Evolutionary conservation across 2,888 invertebrate species (phyloP).

Genomic region (Polydesmus complanatus): DNA sequence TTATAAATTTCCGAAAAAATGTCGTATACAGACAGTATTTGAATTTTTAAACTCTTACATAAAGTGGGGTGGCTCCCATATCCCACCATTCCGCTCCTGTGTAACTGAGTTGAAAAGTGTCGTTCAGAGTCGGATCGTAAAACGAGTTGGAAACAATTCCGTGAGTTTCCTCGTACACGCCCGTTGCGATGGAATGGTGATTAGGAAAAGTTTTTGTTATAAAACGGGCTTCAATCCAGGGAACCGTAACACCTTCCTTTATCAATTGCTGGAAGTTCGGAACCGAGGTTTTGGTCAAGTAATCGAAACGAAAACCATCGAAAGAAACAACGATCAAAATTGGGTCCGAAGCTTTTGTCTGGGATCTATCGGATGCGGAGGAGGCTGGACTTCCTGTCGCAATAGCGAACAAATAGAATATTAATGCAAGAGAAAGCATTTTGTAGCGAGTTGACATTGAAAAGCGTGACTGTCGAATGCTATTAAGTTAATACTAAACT

Average conservation of each 20-base stretch:
- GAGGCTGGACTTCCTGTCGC: too few species aligned
- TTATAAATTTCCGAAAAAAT: too few species aligned
- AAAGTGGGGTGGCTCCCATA: slow-evolving; percentile 15
- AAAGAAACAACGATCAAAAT: slow-evolving; percentile 15
- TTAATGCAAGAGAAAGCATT: too few species aligned
- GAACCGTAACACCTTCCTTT: slow-evolving; percentile 9
- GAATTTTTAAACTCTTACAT: slow-evolving; percentile 7
- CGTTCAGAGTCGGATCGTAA: slow-evolving; percentile 26
- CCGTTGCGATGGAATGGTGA: slow-evolving; percentile 20
- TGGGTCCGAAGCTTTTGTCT: too few species aligned
- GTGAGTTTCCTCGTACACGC: slow-evolving; percentile 30
- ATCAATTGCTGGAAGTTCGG: slow-evolving; percentile 8
- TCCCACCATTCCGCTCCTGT: slow-evolving; percentile 19
- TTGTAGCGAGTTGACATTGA: too few species aligned
- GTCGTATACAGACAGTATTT: too few species aligned
- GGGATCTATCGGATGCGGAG: too few species aligned
- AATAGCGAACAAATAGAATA: too few species aligned
- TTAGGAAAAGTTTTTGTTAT: slow-evolving; percentile 18
- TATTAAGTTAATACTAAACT: too few species aligned
- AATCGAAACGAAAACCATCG: slow-evolving; percentile 17
- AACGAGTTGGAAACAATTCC: slow-evolving; percentile 33
- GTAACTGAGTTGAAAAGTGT: slow-evolving; percentile 21
- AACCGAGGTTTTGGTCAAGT: slow-evolving; percentile 3
- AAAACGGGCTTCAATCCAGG: slow-evolving; percentile 15
- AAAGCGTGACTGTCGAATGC: too few species aligned